Evolutionary conservation across 2,888 invertebrate genomes (phyloP), one percentile per base, ranked within the genome.

Genomic region (Drosophila koepferae): DNA sequence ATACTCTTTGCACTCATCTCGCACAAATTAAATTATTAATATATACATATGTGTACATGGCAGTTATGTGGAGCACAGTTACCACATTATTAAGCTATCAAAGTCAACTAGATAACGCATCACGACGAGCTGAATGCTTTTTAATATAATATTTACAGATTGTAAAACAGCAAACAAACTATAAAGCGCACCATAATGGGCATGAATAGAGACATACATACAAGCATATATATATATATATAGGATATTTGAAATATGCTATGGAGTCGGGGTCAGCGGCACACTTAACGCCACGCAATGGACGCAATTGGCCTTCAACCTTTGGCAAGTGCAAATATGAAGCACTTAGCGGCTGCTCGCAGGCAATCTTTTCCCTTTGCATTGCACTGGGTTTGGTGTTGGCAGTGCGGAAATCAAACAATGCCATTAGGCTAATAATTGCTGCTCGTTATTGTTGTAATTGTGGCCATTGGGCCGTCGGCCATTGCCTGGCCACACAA

Each of bases 381-480:
- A 18, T 2, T 18, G 16, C 16, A 6, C 14, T 38, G 23, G 23
- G 14, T 38, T 23, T 49, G 48, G 48, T 28, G 44, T 2, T 36
- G 56, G 40, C 10, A 34, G 74, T 75, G 65, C 71, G 89, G 81
- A 85, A 85, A 85, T 86, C 84, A 85, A 85, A 85, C 86, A 88
- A 88, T 83, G 77, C 84, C 77, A 88, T 85, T 86, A 81, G 89
- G 89, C 69, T 66, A 88, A 85, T 85, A 85, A 85, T 85, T 85
- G 86, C 84, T 79, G 77, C 77, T 88, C 84, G 79, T 85, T 88
- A 85, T 85, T 74, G 84, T 83, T 84, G 86, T 88, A 88, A 88
- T 84, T 86, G 86, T 81, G 74, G 77, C 71, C 68, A 66, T 68
- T 63, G 79, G 65, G 65, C 69, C 54, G 14, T 55, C 44, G 72